Percentiles rank a stretch among this genome's conserved stretches.
Evolutionary conservation across 1,140 invertebrate genomes (phyloP).

Genomic region (Drosophila obscura): DNA sequence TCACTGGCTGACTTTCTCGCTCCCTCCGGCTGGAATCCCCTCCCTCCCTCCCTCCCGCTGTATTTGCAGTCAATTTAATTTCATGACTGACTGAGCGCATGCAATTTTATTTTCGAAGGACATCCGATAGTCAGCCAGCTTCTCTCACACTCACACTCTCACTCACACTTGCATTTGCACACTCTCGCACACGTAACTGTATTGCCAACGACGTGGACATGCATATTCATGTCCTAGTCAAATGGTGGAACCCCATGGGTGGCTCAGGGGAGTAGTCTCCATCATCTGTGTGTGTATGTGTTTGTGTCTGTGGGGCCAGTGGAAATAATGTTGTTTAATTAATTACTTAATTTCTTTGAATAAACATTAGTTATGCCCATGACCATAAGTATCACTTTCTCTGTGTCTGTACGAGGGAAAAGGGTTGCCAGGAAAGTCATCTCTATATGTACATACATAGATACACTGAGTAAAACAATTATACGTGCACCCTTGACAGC

Average conservation of each 20-base stretch:
- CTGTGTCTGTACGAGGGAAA: conserved; percentile 5
- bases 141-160: conserved; percentile 33
- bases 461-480: too few species aligned
- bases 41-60: conserved; percentile 28
- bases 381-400: conserved; percentile 3
- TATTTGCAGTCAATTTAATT: conserved; percentile 84
- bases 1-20: conserved; percentile 16
- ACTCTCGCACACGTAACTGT: conserved; percentile 9
- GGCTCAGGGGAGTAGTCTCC: background rate
- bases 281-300: too few species aligned
- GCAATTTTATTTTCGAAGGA: conserved; percentile 81
- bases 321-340: conserved; percentile 63
- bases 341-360: conserved; percentile 72
- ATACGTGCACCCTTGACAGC: too few species aligned
- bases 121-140: conserved; percentile 46
- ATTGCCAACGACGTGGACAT: conserved; percentile 20
- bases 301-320: background rate
- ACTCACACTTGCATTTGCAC: too few species aligned
- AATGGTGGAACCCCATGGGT: conserved; percentile 9
- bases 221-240: conserved; percentile 55
- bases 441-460: background rate
- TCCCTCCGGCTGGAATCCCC: conserved; percentile 8
- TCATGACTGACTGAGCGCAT: conserved; percentile 83
- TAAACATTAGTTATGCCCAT: conserved; percentile 62
- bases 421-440: conserved; percentile 30